These are phyloP conservation scores for Piliocolobus tephrosceles DNA, from an alignment of 2,113 vertebrate genomes.

Conservation along the genomic window DNA sequence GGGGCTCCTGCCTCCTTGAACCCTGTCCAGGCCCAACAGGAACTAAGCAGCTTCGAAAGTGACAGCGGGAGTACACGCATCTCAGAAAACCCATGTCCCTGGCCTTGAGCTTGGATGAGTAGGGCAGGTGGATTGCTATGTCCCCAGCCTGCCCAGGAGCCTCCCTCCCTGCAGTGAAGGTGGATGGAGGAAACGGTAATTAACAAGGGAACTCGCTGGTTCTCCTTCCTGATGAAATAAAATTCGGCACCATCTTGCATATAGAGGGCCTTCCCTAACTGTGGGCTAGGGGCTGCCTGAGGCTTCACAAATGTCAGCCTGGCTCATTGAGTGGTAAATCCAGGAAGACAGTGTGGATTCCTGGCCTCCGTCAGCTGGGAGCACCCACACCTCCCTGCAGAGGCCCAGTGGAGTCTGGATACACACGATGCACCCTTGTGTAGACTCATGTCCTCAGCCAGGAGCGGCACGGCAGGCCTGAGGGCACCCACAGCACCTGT, in stretches of 20 bases:
- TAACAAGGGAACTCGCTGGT: slow-evolving; percentile 65
- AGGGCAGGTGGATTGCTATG: slow-evolving; percentile 57
- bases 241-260: slow-evolving; percentile 65
- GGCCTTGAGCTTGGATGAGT: neutral
- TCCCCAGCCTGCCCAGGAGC: slow-evolving; percentile 75
- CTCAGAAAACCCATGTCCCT: neutral
- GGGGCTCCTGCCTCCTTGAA: neutral
- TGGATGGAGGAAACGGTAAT: slow-evolving; percentile 68
- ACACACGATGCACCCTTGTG: neutral
- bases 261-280: slow-evolving; percentile 20
- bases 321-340: slow-evolving; percentile 61
- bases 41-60: neutral
- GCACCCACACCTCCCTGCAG: neutral
- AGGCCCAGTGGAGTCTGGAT: neutral
- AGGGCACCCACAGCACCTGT: neutral
- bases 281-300: slow-evolving; percentile 62
- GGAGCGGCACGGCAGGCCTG: neutral
- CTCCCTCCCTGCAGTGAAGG: slow-evolving; percentile 55
- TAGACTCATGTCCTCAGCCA: neutral
- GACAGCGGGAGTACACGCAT: rapidly evolving
- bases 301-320: slow-evolving; percentile 71
- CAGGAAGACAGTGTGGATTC: slow-evolving; percentile 65
- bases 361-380: neutral
- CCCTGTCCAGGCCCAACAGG: neutral
- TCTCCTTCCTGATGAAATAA: slow-evolving; percentile 75